Conservation (phyloP, 1,140 invertebrate genomes). For the Achroia grisella region DNA sequence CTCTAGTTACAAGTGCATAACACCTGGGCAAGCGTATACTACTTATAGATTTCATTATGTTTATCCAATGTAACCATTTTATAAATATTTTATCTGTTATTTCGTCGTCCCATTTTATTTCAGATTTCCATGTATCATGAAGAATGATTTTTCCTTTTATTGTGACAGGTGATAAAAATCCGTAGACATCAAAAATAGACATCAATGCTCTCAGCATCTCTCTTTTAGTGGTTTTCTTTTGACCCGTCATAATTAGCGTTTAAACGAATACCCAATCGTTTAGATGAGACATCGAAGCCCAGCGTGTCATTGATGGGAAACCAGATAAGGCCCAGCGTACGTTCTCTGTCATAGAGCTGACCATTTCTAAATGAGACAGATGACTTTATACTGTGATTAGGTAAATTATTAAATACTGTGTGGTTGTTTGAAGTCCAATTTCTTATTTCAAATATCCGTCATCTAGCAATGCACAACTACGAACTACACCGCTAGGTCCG, state of each 20-base stretch:
- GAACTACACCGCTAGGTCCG: not conserved
- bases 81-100: no score
- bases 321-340: no score
- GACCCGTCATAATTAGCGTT: constrained; percentile 10
- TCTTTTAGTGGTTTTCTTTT: constrained; percentile 18
- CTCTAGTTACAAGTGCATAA: constrained; percentile 3
- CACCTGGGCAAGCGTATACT: no score
- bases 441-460: constrained; percentile 1
- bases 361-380: constrained; percentile 5
- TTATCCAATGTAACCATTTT: no score
- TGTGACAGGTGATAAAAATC: constrained; percentile 24
- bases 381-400: no score
- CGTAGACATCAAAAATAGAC: constrained; percentile 15
- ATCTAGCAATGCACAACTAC: not conserved
- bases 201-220: constrained; percentile 13
- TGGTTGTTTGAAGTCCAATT: no score
- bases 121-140: constrained; percentile 35
- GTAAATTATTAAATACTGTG: not conserved
- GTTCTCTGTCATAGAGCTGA: not conserved
- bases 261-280: not conserved
- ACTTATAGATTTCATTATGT: no score
- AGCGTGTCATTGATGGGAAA: not conserved
- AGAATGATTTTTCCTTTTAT: constrained; percentile 35
- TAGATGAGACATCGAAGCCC: constrained; percentile 3
- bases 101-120: constrained; percentile 48